These are phyloP conservation scores for Craniophora ligustri DNA, from an alignment of 2,888 invertebrate genomes.

Conservation along the genomic window DNA sequence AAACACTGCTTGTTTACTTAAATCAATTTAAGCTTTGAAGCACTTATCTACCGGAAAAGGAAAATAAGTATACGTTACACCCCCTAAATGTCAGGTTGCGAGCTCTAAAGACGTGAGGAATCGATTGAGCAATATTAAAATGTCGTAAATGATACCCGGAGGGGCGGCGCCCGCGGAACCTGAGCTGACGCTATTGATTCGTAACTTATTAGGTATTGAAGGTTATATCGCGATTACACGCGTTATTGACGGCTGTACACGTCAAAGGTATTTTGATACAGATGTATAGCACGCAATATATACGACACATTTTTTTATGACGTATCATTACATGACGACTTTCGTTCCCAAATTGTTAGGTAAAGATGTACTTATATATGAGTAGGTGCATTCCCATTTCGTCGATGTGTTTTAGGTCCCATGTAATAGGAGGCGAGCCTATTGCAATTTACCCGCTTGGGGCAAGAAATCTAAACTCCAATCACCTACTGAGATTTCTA, in stretches of 20 bases:
- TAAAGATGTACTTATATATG: too few species aligned
- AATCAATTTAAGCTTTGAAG: background rate
- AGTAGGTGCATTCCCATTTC: too few species aligned
- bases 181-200: slow-evolving; percentile 29
- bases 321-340: too few species aligned
- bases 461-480: too few species aligned
- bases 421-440: too few species aligned
- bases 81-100: slow-evolving; percentile 22
- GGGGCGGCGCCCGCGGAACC: slow-evolving; percentile 18
- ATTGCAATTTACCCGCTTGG: too few species aligned
- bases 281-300: slow-evolving; percentile 30
- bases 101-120: slow-evolving; percentile 11
- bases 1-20: background rate
- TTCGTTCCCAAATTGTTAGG: too few species aligned
- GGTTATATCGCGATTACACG: slow-evolving; percentile 27
- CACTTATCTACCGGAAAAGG: slow-evolving; percentile 10
- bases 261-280: slow-evolving; percentile 24
- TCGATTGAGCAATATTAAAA: slow-evolving; percentile 49
- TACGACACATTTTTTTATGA: slow-evolving; percentile 7
- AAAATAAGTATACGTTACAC: slow-evolving; percentile 48
- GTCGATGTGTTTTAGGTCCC: too few species aligned
- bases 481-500: too few species aligned
- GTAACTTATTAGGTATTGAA: slow-evolving; percentile 36
- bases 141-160: slow-evolving; percentile 22
- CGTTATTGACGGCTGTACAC: slow-evolving; percentile 21